Percentiles rank a stretch among this genome's conserved stretches.
Evolutionary conservation across 2,113 vertebrate genomes (phyloP).

Genomic region (Phrynosoma platyrhinos): DNA sequence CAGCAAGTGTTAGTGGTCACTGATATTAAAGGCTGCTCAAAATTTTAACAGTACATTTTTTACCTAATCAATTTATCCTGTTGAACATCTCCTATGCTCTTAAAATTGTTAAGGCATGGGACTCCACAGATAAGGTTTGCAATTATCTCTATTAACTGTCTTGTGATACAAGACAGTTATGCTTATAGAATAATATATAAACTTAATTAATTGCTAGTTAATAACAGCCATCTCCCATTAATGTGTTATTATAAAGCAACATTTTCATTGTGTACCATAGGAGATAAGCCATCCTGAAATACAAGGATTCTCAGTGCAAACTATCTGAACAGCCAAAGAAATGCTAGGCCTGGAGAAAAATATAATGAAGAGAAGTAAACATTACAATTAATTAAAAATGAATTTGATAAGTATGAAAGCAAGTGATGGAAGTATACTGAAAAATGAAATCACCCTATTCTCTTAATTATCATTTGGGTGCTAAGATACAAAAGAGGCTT

Average conservation of each 20-base stretch:
- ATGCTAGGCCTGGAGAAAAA: not conserved
- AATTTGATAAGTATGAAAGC: constrained; percentile 3
- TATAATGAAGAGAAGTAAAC: not conserved
- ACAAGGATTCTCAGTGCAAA: not conserved
- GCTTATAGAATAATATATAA: constrained; percentile 15
- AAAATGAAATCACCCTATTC: not conserved
- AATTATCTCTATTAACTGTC: too few species aligned
- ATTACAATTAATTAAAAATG: not conserved
- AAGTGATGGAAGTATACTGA: not conserved
- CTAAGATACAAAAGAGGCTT: not conserved
- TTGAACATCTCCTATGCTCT: constrained; percentile 6
- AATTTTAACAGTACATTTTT: not conserved
- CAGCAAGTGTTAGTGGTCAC: not conserved
- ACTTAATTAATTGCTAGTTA: constrained; percentile 17
- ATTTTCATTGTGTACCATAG: not conserved
- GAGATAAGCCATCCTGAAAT: not conserved
- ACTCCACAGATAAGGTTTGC: constrained; percentile 3
- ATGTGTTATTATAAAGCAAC: not conserved
- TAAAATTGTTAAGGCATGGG: constrained; percentile 27
- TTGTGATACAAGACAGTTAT: not conserved
- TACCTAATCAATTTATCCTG: not conserved
- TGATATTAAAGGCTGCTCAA: not conserved
- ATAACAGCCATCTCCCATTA: not conserved
- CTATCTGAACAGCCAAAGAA: not conserved
- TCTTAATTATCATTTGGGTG: not conserved